phyloP scores from a whole-genome alignment of 1,140 invertebrate genomes.

The Drosophila mauritiana region DNA sequence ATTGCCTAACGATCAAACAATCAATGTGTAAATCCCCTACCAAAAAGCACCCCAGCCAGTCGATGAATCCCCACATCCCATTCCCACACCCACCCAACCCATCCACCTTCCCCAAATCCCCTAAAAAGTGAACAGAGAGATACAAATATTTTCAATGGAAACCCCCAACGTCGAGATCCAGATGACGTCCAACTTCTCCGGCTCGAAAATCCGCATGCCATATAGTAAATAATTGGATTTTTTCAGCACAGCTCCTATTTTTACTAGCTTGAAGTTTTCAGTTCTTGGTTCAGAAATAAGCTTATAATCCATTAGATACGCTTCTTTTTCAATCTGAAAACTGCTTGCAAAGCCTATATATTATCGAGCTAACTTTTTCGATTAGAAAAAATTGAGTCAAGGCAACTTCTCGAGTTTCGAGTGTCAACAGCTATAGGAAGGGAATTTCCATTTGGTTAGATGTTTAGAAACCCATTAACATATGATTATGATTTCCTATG shows the following conservation, averaged over 20 bases:
- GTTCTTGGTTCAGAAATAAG: too few relatives aligned
- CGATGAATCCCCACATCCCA: slow-evolving; percentile 7
- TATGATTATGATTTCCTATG: not conserved
- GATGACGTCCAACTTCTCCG: not conserved
- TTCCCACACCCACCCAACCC: slow-evolving; percentile 15
- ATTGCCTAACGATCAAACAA: slow-evolving; percentile 48
- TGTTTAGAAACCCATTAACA: not conserved
- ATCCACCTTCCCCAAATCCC: slow-evolving; percentile 33
- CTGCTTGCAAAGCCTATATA: too few relatives aligned
- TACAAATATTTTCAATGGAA: slow-evolving; percentile 53
- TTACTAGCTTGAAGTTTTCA: not conserved
- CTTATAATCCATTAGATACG: too few relatives aligned
- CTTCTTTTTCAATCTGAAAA: too few relatives aligned
- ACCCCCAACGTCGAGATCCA: not conserved
- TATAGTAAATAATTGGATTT: not conserved
- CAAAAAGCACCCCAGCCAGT: slow-evolving; percentile 7
- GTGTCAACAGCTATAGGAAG: not conserved
- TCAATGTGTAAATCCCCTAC: slow-evolving; percentile 34
- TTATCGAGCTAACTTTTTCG: not conserved
- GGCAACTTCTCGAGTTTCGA: slow-evolving; percentile 1
- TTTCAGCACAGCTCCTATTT: not conserved
- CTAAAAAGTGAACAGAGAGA: slow-evolving; percentile 65
- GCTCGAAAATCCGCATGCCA: not conserved
- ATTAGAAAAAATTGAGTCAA: slow-evolving; percentile 20
- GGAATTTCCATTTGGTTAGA: slow-evolving; percentile 1